phyloP scores from a whole-genome alignment of 2,888 invertebrate genomes.

The Rhodophaea formosa region DNA sequence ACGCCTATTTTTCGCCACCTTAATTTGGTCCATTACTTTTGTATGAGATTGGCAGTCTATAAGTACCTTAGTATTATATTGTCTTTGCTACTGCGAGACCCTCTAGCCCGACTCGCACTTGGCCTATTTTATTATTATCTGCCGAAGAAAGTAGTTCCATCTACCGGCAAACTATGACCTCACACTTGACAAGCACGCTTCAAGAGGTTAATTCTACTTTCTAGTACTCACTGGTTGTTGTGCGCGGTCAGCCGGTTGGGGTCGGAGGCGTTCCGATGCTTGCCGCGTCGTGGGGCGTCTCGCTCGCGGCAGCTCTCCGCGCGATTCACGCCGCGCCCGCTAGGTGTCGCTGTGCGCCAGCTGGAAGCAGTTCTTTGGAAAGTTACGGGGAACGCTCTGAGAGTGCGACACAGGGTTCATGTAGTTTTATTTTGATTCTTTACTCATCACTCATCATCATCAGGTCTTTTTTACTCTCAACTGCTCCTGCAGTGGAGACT shows the following conservation, averaged over 20 bases:
- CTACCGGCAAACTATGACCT: not conserved
- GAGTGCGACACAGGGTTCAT: not conserved
- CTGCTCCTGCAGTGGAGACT: no score
- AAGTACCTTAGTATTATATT: no score
- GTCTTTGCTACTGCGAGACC: no score
- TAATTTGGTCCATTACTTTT: no score
- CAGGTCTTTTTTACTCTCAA: no score
- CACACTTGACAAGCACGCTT: not conserved
- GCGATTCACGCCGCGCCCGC: slow-evolving; percentile 68
- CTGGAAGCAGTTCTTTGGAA: slow-evolving; percentile 28
- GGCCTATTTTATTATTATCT: no score
- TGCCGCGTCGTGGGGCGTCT: slow-evolving; percentile 70
- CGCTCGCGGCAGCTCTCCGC: slow-evolving; percentile 76
- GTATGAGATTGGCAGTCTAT: no score
- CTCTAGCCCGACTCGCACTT: no score
- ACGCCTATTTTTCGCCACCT: no score
- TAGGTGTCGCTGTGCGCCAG: slow-evolving; percentile 44
- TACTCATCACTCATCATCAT: no score
- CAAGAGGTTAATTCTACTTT: not conserved
- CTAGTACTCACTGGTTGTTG: slow-evolving; percentile 61
- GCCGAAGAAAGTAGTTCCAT: not conserved
- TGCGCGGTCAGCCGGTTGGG: slow-evolving; percentile 74
- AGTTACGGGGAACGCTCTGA: not conserved
- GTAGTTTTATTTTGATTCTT: no score
- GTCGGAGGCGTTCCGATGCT: slow-evolving; percentile 75